A percentile compares a stretch with the other conserved stretches of the same genome.
These are phyloP conservation scores for Tapirus indicus DNA, from an alignment of 2,797 vertebrate genomes.

Conservation along the genomic window DNA sequence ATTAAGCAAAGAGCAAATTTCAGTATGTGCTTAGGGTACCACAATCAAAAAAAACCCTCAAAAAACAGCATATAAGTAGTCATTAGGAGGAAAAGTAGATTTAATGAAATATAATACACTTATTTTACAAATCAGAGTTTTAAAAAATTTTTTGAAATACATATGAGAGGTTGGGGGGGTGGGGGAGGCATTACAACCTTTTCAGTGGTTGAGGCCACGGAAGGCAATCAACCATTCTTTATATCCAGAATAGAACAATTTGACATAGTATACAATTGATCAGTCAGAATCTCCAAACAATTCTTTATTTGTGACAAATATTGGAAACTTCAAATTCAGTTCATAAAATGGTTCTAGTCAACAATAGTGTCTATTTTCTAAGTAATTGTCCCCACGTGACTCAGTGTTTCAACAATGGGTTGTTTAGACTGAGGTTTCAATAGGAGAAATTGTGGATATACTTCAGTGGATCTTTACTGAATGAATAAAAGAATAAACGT, in stretches of 20 bases:
- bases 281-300: not conserved
- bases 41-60: not conserved
- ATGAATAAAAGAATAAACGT: not conserved
- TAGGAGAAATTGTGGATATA: not conserved
- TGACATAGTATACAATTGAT: not conserved
- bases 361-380: not conserved
- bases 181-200: not conserved
- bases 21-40: not conserved
- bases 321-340: not conserved
- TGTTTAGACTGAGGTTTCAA: not conserved
- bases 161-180: not conserved
- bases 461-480: not conserved
- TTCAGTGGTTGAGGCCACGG: not conserved
- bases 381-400: not conserved
- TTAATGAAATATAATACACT: not conserved
- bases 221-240: not conserved
- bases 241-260: not conserved
- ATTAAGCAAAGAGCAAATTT: not conserved
- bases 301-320: conserved; percentile 15
- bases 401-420: not conserved
- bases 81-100: not conserved
- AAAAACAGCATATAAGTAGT: not conserved
- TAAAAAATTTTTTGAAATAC: not conserved
- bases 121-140: conserved; percentile 27
- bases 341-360: not conserved